Evolutionary conservation across 2,888 invertebrate species (phyloP), one percentile per base, ranked within the genome.

Genomic region (Strigamia transsilvanica): DNA sequence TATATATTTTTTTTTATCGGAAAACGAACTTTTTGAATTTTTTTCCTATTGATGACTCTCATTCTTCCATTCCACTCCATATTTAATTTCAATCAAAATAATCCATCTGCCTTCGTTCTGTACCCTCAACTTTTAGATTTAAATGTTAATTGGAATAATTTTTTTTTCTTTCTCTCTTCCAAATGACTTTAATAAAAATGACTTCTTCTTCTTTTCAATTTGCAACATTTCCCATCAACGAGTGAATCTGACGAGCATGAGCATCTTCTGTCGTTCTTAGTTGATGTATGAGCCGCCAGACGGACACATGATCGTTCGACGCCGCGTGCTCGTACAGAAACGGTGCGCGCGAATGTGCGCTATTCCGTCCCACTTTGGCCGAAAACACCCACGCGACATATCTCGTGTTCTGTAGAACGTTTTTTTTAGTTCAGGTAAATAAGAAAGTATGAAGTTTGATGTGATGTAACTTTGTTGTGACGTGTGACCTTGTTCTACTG

Each of bases 401-500:
- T 18, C 32, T 27, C 27, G 73, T 15, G 73, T 32, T 73, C 73
- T 32, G 73, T 73, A 73, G 73, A 73, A 66, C 12, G 3, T n/a
- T 32, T 73, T 27, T 73, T 73, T 73, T 73, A 56, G 56, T 56
- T 56, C 13, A 73, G 73, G 73, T 73, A 27, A 73, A 27, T 66
- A 66, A 66, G 66, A 66, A 61, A 66, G 32, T 56, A 32, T 73
- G 32, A 27, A 73, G 27, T 73, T 13, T 13, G 32, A 73, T 73
- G 73, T 73, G 32, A n/a, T n/a, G 73, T 73, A 73, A 32, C 7
- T 73, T 32, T 73, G 73, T 73, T 13, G 73, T 73, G 12, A 27
- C 27, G 3, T 27, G 66, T 66, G 23, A 73, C 73, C 73, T 73
- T 73, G 23, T 73, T 18, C 56, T 18, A 7, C 56, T 56, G 9